Percentiles rank a stretch among this genome's conserved stretches.
Conservation (phyloP, 2,888 invertebrate genomes). For the Sisyra terminalis region DNA sequence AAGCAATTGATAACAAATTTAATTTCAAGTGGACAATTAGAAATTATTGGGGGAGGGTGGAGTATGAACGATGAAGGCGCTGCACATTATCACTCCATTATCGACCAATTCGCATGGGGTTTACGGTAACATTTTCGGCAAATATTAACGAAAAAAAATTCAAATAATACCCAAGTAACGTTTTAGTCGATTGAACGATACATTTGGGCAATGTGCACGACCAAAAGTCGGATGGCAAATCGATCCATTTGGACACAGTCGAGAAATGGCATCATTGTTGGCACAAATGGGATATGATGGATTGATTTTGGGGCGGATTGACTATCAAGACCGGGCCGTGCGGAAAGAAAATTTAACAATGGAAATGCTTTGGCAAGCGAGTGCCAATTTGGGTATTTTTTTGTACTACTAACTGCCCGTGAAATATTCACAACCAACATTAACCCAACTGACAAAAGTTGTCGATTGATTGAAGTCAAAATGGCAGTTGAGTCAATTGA, state of each 20-base stretch:
- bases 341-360: conserved; percentile 42
- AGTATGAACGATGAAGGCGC: conserved; percentile 72
- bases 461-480: background rate
- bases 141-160: background rate
- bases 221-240: conserved; percentile 70
- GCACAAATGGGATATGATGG: conserved; percentile 82
- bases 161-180: background rate
- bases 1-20: conserved; percentile 44
- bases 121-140: conserved; percentile 34
- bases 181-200: conserved; percentile 33
- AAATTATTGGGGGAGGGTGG: conserved; percentile 68
- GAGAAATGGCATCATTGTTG: conserved; percentile 69
- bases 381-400: conserved; percentile 51
- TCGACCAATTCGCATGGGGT: conserved; percentile 64
- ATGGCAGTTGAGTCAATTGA: too few relatives aligned
- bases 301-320: conserved; percentile 69
- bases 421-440: background rate
- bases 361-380: conserved; percentile 76
- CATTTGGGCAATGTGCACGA: conserved; percentile 53
- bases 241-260: conserved; percentile 75
- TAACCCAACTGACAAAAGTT: too few relatives aligned
- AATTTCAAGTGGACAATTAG: conserved; percentile 54
- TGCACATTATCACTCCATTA: conserved; percentile 50
- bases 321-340: conserved; percentile 62
- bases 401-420: background rate